phyloP scores from a whole-genome alignment of 2,113 vertebrate genomes.

The Caranx melampygus region DNA sequence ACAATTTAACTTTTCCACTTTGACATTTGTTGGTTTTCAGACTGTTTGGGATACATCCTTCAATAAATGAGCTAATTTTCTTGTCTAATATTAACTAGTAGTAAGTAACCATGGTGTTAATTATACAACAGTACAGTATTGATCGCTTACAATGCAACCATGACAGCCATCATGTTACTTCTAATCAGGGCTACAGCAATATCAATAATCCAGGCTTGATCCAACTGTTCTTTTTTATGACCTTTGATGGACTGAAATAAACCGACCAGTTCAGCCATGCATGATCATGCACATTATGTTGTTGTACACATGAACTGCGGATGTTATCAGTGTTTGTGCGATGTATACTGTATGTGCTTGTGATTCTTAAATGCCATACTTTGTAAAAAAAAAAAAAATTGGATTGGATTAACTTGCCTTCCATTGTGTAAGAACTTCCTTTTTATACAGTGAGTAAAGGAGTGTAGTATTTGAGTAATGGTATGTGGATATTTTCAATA shows the following conservation, averaged over 20 bases:
- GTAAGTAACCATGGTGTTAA: conserved; percentile 31
- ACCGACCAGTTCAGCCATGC: conserved; percentile 21
- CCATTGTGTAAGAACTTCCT: conserved; percentile 29
- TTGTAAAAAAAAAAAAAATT: conserved; percentile 24
- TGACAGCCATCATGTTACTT: conserved; percentile 35
- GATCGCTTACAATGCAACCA: conserved; percentile 47
- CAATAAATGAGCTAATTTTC: conserved; percentile 31
- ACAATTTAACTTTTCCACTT: conserved; percentile 21
- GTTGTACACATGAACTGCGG: conserved; percentile 50
- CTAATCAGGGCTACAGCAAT: conserved; percentile 64
- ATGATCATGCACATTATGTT: conserved; percentile 43
- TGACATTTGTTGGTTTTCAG: conserved; percentile 24
- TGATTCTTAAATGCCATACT: conserved; percentile 48
- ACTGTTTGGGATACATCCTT: conserved; percentile 42
- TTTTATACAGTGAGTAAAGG: conserved; percentile 70
- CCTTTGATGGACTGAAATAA: conserved; percentile 29
- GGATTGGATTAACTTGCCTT: conserved; percentile 49
- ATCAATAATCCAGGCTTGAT: conserved; percentile 40
- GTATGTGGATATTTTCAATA: conserved; percentile 61
- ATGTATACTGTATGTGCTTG: conserved; percentile 49
- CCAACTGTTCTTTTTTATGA: conserved; percentile 59
- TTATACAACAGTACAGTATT: conserved; percentile 66
- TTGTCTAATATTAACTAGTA: conserved; percentile 36
- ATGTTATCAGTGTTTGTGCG: conserved; percentile 55
- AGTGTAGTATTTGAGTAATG: conserved; percentile 52